phyloP scores from a whole-genome alignment of 2,888 invertebrate genomes.

The Ecliptopera silaceata region DNA sequence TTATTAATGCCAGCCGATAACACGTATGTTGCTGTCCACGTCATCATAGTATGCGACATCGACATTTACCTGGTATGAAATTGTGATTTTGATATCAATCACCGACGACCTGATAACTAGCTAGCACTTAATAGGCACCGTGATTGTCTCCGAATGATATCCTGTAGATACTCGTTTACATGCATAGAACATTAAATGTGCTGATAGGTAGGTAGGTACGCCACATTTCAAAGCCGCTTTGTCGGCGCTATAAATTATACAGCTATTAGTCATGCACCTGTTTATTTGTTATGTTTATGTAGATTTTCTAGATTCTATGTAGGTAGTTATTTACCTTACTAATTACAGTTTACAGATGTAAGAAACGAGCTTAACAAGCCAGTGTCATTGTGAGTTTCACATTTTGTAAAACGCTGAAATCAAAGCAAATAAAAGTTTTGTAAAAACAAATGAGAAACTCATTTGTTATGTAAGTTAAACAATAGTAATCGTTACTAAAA shows the following conservation, averaged over 20 bases:
- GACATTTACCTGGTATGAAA: conserved; percentile 61
- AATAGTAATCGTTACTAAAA: background rate
- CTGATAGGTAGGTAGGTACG: conserved; percentile 33
- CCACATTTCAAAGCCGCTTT: conserved; percentile 41
- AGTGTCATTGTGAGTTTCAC: too few species aligned
- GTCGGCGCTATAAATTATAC: conserved; percentile 43
- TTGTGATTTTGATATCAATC: conserved; percentile 62
- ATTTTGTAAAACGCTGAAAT: too few species aligned
- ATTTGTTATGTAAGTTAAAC: too few species aligned
- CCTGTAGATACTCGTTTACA: conserved; percentile 31
- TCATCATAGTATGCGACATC: conserved; percentile 65
- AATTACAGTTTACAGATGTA: conserved; percentile 21
- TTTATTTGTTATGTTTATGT: conserved; percentile 40
- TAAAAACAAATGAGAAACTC: too few species aligned
- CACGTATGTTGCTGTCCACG: conserved; percentile 46
- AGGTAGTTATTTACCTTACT: conserved; percentile 24
- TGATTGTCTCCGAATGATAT: conserved; percentile 54
- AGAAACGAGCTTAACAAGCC: background rate
- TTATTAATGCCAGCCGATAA: conserved; percentile 69
- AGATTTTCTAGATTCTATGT: conserved; percentile 27
- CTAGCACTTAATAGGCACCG: conserved; percentile 27
- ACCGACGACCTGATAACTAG: conserved; percentile 47
- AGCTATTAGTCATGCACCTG: conserved; percentile 42
- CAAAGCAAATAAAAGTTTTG: too few species aligned
- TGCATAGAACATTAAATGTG: conserved; percentile 42